phyloP scores from a whole-genome alignment of 2,113 vertebrate species.

The Nothoprocta pentlandii region DNA sequence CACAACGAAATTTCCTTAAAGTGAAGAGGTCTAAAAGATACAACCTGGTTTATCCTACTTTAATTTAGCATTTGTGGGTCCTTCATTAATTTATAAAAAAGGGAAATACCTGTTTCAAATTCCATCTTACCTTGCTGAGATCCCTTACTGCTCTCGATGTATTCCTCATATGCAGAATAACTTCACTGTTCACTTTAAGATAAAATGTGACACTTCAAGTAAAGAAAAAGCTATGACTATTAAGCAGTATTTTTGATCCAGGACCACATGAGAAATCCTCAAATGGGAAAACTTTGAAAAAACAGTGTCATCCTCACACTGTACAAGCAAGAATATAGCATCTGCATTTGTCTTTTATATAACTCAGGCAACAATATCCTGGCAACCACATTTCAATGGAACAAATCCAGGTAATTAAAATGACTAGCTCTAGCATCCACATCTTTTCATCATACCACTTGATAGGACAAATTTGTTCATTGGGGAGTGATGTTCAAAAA shows the following conservation, averaged over 20 bases:
- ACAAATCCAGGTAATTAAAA: slow-evolving; percentile 77
- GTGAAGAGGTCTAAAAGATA: not conserved
- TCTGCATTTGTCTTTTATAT: slow-evolving; percentile 66
- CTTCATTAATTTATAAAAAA: not conserved
- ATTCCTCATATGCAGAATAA: slow-evolving; percentile 13
- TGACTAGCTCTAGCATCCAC: slow-evolving; percentile 55
- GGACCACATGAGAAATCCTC: slow-evolving; percentile 7
- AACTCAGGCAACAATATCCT: slow-evolving; percentile 86
- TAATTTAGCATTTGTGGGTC: not conserved
- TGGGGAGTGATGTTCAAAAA: not conserved
- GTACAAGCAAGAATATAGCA: slow-evolving; percentile 63
- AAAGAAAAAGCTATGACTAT: slow-evolving; percentile 50
- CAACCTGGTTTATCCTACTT: not conserved
- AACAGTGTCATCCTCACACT: slow-evolving; percentile 25
- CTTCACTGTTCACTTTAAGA: not conserved
- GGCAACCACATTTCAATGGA: slow-evolving; percentile 82
- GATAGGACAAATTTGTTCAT: not conserved
- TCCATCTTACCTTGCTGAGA: slow-evolving; percentile 47
- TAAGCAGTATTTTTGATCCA: slow-evolving; percentile 22
- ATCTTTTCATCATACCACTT: slow-evolving; percentile 69
- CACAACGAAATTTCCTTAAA: not conserved
- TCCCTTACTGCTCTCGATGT: not conserved
- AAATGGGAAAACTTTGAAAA: slow-evolving; percentile 55
- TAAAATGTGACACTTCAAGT: slow-evolving; percentile 40
- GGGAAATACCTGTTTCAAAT: not conserved